These are phyloP conservation scores for Coendou prehensilis DNA, from an alignment of 2,797 vertebrate genomes.

Conservation along the genomic window DNA sequence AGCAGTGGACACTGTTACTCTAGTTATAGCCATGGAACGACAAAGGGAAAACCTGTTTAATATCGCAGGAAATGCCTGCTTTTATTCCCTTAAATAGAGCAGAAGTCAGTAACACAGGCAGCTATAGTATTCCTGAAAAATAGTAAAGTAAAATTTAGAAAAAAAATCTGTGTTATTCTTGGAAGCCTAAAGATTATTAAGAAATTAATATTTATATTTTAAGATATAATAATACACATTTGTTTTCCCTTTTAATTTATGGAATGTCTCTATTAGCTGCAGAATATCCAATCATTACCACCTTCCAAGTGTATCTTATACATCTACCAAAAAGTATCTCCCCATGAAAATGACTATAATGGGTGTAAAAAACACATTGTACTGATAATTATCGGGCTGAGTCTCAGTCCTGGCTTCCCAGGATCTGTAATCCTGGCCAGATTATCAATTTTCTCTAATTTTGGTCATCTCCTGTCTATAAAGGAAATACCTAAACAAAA, in stretches of 20 bases:
- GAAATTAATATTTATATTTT: constrained; percentile 3
- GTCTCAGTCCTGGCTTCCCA: background rate
- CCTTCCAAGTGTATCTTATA: background rate
- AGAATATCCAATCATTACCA: background rate
- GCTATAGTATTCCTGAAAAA: background rate
- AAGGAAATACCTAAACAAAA: background rate
- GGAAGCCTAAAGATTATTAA: constrained; percentile 20
- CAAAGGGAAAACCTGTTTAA: constrained; percentile 60
- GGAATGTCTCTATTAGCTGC: background rate
- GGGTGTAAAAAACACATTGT: background rate
- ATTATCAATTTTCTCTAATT: background rate
- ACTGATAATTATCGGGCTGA: no score
- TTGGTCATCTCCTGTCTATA: background rate
- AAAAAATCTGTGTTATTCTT: background rate
- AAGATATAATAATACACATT: background rate
- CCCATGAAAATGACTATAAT: background rate
- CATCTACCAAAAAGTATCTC: background rate
- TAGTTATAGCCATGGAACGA: constrained; percentile 85
- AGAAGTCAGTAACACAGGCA: background rate
- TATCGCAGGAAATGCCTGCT: constrained; percentile 28
- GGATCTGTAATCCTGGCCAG: background rate
- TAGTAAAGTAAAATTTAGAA: background rate
- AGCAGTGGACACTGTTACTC: constrained; percentile 92
- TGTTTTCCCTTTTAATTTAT: background rate
- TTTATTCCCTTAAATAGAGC: constrained; percentile 17